Evolutionary conservation across 2,113 vertebrate species (phyloP).

Genomic region (Accipiter cooperii): DNA sequence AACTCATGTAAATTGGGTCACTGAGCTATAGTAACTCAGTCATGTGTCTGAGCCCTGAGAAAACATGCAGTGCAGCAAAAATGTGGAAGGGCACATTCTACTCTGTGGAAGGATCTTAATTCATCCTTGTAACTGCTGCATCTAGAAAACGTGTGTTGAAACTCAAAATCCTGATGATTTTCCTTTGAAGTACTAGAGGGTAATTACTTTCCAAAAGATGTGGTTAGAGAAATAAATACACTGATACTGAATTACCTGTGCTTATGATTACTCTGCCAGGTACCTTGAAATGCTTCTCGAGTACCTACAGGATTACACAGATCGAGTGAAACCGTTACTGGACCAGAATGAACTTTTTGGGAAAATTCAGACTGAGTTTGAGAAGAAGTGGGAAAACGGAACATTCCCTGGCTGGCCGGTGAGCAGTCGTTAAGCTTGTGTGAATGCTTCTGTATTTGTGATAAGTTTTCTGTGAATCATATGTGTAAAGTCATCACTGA

Average conservation of each 20-base stretch:
- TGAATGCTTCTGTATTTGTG: background rate
- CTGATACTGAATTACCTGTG: background rate
- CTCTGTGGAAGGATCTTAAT: background rate
- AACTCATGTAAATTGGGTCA: background rate
- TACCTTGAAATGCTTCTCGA: constrained; percentile 97
- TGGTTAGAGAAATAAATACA: too few species aligned
- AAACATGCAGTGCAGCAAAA: background rate
- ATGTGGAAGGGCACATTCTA: background rate
- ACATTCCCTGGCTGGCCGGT: constrained; percentile 97
- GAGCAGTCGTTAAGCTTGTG: background rate
- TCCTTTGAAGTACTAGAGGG: background rate
- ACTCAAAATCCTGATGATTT: background rate
- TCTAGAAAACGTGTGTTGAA: background rate
- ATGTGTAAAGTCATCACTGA: background rate
- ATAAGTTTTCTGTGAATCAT: fast-evolving
- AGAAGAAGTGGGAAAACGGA: constrained; percentile 96
- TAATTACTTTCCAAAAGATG: background rate
- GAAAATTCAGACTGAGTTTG: constrained; percentile 91
- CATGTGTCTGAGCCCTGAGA: background rate
- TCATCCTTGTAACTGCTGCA: background rate
- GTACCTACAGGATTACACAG: constrained; percentile 96
- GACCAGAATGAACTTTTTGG: constrained; percentile 97
- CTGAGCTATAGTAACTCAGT: background rate
- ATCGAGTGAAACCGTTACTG: constrained; percentile 90
- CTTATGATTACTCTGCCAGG: constrained; percentile 59